Evolutionary conservation across 2,888 invertebrate genomes (phyloP), one percentile per base, ranked within the genome.

Genomic region (Lottia scabra): DNA sequence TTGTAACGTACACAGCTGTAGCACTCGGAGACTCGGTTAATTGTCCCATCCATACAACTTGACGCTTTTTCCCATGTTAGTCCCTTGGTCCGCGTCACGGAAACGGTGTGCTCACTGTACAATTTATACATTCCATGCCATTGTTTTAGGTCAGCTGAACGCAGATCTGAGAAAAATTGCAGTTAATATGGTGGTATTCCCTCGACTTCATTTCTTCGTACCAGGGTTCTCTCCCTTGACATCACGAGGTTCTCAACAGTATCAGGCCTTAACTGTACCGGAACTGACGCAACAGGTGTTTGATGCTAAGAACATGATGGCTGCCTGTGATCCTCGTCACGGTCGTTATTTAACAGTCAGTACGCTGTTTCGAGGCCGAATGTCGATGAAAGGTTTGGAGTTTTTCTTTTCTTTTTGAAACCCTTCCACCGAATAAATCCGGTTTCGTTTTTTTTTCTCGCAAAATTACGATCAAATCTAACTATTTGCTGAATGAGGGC

Each of bases 281-380:
- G 56, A 56, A 56, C 23, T 56, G 56, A 56, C 56, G 56, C 56
- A 56, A 23, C 56, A 56, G 13, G 56, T 56, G 1, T 56, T 56
- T 56, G 56, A 56, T 56, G 56, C 56, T 23, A 56, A 56, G 23
- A 56, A 56, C 13, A 56, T 56, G 56, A 56, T 56, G 56, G 56
- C 56, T 19, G 56, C 56, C 23, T 56, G 56, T 56, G 56, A 56
- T 23, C 56, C 56, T n/a, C 10, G 56, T 10, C 56, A 56, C 23
- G 56, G 56, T 12, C 19, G 56, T 3, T 56, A 56, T 13, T 12
- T 56, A 13, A 56, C 56, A 1, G 56, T 56, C 4, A 56, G 56
- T 56, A 56, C 56, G 5, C 13, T 56, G 23, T 56, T 56, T 13
- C 19, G 56, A 56, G 56, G 56, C 8, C 56, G 56, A 0, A 56